Evolutionary conservation across 1,140 invertebrate genomes (phyloP).

Genomic region (Papilio xuthus): DNA sequence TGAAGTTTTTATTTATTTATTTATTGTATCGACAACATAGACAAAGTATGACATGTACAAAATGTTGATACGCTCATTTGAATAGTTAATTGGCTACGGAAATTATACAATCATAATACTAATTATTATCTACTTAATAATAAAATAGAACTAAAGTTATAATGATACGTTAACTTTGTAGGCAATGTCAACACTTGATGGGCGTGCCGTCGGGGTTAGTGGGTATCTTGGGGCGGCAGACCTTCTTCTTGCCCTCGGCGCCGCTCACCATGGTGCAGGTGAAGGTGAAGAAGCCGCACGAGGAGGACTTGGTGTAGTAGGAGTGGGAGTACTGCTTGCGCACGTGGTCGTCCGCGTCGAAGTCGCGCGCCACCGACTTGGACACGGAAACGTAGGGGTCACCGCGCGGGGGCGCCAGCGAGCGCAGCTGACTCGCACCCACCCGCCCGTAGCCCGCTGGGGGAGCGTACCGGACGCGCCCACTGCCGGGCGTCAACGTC

Average conservation of each 20-base stretch:
- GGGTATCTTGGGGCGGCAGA: slow-evolving; percentile 88
- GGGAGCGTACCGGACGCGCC: slow-evolving; percentile 78
- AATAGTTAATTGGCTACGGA: slow-evolving; percentile 8
- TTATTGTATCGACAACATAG: neutral
- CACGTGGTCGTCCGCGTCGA: slow-evolving; percentile 82
- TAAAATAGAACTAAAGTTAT: slow-evolving; percentile 39
- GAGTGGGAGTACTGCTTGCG: slow-evolving; percentile 87
- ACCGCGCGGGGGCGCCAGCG: slow-evolving; percentile 63
- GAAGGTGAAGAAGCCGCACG: slow-evolving; percentile 92
- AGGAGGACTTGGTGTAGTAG: slow-evolving; percentile 92
- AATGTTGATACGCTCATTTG: slow-evolving; percentile 24
- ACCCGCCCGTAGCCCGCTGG: slow-evolving; percentile 67
- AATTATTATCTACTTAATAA: slow-evolving; percentile 5
- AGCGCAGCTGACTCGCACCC: slow-evolving; percentile 71
- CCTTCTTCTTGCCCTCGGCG: slow-evolving; percentile 88
- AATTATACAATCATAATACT: slow-evolving; percentile 7
- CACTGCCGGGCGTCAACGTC: slow-evolving; percentile 81
- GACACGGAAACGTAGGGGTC: slow-evolving; percentile 86
- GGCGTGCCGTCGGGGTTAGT: slow-evolving; percentile 78
- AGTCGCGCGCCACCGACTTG: slow-evolving; percentile 88
- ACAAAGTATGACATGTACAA: slow-evolving; percentile 24
- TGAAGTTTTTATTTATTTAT: neutral
- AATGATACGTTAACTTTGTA: slow-evolving; percentile 30
- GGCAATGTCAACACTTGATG: slow-evolving; percentile 69
- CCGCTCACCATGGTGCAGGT: slow-evolving; percentile 90